phyloP scores from a whole-genome alignment of 2,797 vertebrate genomes.

The Sebastes baramenuke region DNA sequence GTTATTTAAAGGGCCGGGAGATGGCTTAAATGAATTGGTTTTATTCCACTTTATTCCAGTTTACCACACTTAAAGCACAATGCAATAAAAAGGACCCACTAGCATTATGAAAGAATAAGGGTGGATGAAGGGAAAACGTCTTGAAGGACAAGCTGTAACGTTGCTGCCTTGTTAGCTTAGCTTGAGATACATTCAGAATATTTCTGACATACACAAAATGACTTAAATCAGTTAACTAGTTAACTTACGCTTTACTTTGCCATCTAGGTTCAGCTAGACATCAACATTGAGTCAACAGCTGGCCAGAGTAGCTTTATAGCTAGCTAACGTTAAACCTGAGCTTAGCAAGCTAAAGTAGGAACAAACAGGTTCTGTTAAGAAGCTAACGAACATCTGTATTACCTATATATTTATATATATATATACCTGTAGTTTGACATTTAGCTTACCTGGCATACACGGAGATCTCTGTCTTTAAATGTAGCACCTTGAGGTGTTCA shows the following conservation, averaged over 20 bases:
- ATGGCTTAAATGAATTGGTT: neutral
- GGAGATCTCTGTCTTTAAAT: slow-evolving; percentile 6
- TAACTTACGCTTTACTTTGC: neutral
- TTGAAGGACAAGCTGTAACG: neutral
- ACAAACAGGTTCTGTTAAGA: neutral
- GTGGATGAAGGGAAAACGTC: neutral
- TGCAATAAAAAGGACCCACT: neutral
- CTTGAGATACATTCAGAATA: neutral
- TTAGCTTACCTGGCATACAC: slow-evolving; percentile 52
- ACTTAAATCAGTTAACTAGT: neutral
- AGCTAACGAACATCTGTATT: fast-evolving
- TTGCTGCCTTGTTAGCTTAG: neutral
- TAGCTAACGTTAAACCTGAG: neutral
- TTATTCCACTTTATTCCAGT: too few species aligned
- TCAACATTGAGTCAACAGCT: neutral
- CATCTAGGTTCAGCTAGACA: neutral
- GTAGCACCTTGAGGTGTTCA: neutral
- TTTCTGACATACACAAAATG: neutral
- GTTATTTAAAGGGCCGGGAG: neutral
- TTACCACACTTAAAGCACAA: neutral
- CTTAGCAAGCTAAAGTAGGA: slow-evolving; percentile 6
- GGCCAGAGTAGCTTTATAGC: neutral
- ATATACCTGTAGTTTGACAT: fast-evolving
- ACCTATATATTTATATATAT: too few species aligned
- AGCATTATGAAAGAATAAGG: neutral